A percentile compares a stretch with the other conserved stretches of the same genome.
phyloP scores from a whole-genome alignment of 1,140 invertebrate species.

The Rhagoletis pomonella region DNA sequence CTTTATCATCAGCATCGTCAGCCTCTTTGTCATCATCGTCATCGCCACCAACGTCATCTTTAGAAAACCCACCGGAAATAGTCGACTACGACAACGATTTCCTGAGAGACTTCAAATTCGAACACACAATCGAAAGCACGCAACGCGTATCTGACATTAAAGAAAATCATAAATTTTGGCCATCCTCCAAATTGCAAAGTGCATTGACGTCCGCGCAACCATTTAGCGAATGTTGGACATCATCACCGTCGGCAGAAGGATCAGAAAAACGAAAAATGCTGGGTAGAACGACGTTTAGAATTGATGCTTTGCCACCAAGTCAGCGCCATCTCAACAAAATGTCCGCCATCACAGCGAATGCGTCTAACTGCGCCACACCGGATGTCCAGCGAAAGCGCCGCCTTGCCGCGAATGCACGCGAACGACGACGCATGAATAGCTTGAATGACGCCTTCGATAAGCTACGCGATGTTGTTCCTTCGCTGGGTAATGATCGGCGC shows the following conservation, averaged over 20 bases:
- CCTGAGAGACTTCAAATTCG: neutral
- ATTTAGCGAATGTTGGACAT: neutral
- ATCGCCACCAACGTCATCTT: neutral
- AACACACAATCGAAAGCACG: neutral
- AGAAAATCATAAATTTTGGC: neutral
- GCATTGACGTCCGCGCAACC: neutral
- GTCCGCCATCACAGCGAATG: neutral
- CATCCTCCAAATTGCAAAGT: neutral
- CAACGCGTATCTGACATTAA: neutral
- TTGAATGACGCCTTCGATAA: conserved; percentile 88
- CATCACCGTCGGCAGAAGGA: neutral
- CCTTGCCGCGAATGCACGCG: conserved; percentile 85
- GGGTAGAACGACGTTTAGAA: neutral
- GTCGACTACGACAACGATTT: neutral
- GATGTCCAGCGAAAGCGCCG: conserved; percentile 79
- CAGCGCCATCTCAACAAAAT: neutral
- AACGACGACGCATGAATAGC: conserved; percentile 87
- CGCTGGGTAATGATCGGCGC: conserved; percentile 82
- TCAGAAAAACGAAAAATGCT: neutral
- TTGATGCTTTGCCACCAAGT: neutral
- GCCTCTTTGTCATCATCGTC: too few relatives aligned
- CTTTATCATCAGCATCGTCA: neutral
- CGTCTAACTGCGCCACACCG: conserved; percentile 2
- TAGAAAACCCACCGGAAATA: neutral
- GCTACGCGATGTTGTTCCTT: conserved; percentile 86